Base-by-base conservation (phyloP, 1,140 invertebrate species). In the Dinoponera quadriceps region DNA sequence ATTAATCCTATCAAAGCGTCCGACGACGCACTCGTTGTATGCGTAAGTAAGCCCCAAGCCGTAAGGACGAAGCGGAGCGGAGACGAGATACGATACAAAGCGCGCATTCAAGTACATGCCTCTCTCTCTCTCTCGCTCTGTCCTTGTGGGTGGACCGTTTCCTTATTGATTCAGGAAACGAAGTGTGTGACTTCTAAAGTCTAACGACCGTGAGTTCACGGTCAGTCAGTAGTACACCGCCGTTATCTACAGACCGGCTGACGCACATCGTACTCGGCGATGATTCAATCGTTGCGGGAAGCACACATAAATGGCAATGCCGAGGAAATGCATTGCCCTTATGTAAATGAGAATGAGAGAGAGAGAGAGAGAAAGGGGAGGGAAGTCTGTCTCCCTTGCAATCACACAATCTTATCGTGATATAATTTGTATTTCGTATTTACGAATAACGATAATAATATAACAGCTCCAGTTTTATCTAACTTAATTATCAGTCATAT, bases 131-230 rank as follows among this genome's bases (percentile, higher is more conserved):
- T 69, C 51, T 44, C 65, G 4, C 11, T 44, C 7, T 69, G 33
- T 44, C 65, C 11, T 78, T 62, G 51, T 80, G 22, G 51, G 33
- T 57, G n/a, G 22, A 29, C 14, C 22, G 25, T 80, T 80, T 69
- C 75, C 65, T 80, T 69, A 80, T 80, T 80, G 54, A 80, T 80
- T 71, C 65, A 69, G 65, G 51, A 80, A 80, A 80, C 54, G 51
- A 71, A 48, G 62, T 71, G 33, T 44, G 22, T 44, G 33, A 69
- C 65, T 69, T 55, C 20, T 71, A 3, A 80, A 57, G 44, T 71
- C 22, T 69, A 57, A 69, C 33, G 18, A 71, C 29, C n/a, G 33
- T 38, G 51, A 0, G 65, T 80, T 80, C 75, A 80, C 18, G 65
- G 54, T 3, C 75, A 80, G 2, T 4, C 54, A 48, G 7, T 44